Evolutionary conservation across 2,113 vertebrate genomes (phyloP).

Genomic region (Hipposideros armiger): DNA sequence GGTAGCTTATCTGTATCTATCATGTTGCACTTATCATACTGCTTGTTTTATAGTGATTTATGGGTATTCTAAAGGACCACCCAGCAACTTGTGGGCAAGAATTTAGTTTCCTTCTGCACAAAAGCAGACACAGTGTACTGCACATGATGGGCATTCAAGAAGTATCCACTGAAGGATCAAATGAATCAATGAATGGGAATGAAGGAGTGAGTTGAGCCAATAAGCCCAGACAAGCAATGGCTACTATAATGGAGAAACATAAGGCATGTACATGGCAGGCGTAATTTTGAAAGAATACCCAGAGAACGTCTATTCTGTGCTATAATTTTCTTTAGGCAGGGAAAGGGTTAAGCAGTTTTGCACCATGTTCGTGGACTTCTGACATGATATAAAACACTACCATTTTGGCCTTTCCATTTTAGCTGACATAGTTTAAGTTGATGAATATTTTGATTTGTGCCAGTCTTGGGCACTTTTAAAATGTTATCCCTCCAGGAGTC

Average conservation of each 20-base stretch:
- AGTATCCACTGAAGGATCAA: background rate
- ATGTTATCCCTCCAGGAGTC: conserved; percentile 87
- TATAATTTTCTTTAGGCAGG: conserved; percentile 52
- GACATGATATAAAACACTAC: conserved; percentile 88
- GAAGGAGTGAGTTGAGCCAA: background rate
- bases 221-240: background rate
- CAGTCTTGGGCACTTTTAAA: conserved; percentile 87
- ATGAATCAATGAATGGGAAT: background rate
- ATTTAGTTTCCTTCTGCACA: background rate
- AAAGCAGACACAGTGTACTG: background rate
- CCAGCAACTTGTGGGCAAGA: background rate
- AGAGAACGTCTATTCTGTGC: background rate
- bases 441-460: conserved; percentile 90
- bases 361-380: conserved; percentile 78
- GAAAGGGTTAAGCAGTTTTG: conserved; percentile 86
- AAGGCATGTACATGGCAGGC: background rate
- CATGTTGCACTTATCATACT: background rate
- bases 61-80: background rate
- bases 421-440: conserved; percentile 86
- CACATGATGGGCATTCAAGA: background rate
- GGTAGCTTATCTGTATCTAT: background rate
- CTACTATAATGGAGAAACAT: background rate
- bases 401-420: conserved; percentile 89
- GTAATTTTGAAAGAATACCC: background rate
- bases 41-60: background rate